Evolutionary conservation across 2,797 vertebrate genomes (phyloP), one percentile per base, ranked within the genome.

Genomic region (Pyrocephalus nanus): DNA sequence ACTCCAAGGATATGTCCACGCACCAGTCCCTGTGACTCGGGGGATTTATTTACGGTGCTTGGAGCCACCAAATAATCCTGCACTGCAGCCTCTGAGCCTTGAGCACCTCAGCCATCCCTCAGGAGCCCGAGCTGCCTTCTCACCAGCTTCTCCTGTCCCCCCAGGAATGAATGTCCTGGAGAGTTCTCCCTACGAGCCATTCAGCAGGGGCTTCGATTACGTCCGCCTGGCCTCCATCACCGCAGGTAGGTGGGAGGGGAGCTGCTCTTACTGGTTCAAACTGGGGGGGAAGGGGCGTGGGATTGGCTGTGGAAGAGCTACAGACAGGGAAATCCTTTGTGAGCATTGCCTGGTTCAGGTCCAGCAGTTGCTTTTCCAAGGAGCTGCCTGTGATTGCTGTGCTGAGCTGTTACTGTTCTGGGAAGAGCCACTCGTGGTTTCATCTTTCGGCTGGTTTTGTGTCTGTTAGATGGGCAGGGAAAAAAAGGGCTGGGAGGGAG

Each of bases 141-240:
- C 66, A 92, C n/a, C 34, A 27, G 1, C 21, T 55, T 51, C 57
- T 73, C 29, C 77, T 75, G 81, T 50, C 11, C 53, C 51, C 72
- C 13, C 97, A 99, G 99, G 98, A 47, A 98, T 99, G 93, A 99
- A 97, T n/a, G 97, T 99, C 64, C 98, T 99, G 97, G 98, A 99
- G 94, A 98, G 96, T 47, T 99, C 98, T 81, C 99, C 99, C 1
- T 99, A 99, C 0, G 98, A 99, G 75, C 98, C 98, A 0, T 98
- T 99, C 77, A 95, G 99, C 95, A 97, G 98, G 62, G 98, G 98
- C 75, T 98, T 98, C 2, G 98, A 99, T 93, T 99, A 99, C 3
- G 99, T 99, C 8, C 98, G 99, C 6, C 97, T 99, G 98, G 99
- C 99, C 10, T 99, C 99, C 93, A 99, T 99, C 65, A 99, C 98